A percentile compares a stretch with the other conserved stretches of the same genome.
Conservation (phyloP, 2,888 invertebrate species). For the Andrena marginata region DNA sequence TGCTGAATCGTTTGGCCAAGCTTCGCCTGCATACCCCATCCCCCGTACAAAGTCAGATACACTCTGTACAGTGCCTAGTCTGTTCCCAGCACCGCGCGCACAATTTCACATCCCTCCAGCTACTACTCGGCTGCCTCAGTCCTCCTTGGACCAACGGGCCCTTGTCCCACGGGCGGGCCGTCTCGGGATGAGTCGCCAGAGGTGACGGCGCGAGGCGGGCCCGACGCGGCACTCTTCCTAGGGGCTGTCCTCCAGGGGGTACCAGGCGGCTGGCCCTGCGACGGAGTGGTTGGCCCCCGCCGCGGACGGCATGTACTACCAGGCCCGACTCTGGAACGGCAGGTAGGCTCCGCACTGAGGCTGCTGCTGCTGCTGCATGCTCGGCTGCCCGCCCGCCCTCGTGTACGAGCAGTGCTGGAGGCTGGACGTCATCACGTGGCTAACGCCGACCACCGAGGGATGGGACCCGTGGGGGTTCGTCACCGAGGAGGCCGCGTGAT, state of each 20-base stretch:
- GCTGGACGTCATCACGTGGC: constrained; percentile 87
- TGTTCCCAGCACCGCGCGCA: not conserved
- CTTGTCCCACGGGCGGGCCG: not conserved
- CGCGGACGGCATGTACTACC: constrained; percentile 90
- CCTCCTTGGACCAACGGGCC: not conserved
- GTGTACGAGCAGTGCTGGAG: constrained; percentile 85
- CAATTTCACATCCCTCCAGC: not conserved
- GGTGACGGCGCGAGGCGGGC: not conserved
- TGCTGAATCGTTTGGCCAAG: not conserved
- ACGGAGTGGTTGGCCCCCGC: constrained; percentile 84
- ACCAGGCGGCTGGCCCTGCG: constrained; percentile 86
- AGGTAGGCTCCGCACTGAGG: constrained; percentile 93
- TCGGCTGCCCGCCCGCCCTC: constrained; percentile 86
- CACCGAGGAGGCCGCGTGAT: constrained; percentile 84
- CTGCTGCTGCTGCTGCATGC: constrained; percentile 88
- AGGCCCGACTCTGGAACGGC: constrained; percentile 93
- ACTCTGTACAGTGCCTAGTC: no score
- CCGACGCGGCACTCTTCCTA: constrained; percentile 78
- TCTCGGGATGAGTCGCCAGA: not conserved
- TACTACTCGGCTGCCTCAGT: no score
- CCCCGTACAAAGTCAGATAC: not conserved
- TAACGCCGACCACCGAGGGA: constrained; percentile 86
- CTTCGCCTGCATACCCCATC: not conserved
- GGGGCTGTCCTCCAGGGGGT: constrained; percentile 89
- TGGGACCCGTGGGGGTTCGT: constrained; percentile 79